These are phyloP conservation scores for Cheilosia vulpina DNA, from an alignment of 2,888 invertebrate genomes.

Conservation along the genomic window DNA sequence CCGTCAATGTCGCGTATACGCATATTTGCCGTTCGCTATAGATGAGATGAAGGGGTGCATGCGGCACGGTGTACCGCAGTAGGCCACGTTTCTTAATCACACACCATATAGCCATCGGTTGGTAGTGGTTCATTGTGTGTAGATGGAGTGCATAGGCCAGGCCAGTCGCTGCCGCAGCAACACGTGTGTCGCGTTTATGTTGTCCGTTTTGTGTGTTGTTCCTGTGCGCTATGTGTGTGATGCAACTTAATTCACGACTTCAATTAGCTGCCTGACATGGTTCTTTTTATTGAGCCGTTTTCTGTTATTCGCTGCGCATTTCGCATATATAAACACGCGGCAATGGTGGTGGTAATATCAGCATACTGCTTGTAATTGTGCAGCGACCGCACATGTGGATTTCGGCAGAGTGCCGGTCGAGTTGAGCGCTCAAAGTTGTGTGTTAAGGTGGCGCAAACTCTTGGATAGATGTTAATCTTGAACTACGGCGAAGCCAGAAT, in stretches of 20 bases:
- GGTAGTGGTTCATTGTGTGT: slow-evolving; percentile 65
- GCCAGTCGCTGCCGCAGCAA: slow-evolving; percentile 41
- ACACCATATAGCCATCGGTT: slow-evolving; percentile 3
- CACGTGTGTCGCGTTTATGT: slow-evolving; percentile 70
- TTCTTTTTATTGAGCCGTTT: slow-evolving; percentile 71
- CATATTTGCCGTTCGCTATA: slow-evolving; percentile 26
- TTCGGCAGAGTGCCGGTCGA: slow-evolving; percentile 47
- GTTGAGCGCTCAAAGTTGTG: slow-evolving; percentile 24
- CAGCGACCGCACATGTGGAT: slow-evolving; percentile 70
- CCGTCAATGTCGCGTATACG: slow-evolving; percentile 70
- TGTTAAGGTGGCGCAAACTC: slow-evolving; percentile 67
- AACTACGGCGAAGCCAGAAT: slow-evolving; percentile 9
- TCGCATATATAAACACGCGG: background rate
- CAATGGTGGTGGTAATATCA: slow-evolving; percentile 54
- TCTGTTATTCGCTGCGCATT: slow-evolving; percentile 41
- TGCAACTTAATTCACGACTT: slow-evolving; percentile 76
- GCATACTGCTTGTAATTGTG: slow-evolving; percentile 65
- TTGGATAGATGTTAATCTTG: slow-evolving; percentile 64
- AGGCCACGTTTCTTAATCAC: slow-evolving; percentile 59
- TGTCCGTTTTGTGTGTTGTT: slow-evolving; percentile 60
- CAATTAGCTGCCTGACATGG: slow-evolving; percentile 76
- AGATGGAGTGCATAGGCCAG: slow-evolving; percentile 22
- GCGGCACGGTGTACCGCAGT: slow-evolving; percentile 12
- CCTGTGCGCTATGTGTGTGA: slow-evolving; percentile 60
- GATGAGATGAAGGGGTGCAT: slow-evolving; percentile 28